Percentiles rank a stretch among this genome's conserved stretches.
phyloP scores from a whole-genome alignment of 2,797 vertebrate species.

The Acrossocheilus wenchowensis region DNA sequence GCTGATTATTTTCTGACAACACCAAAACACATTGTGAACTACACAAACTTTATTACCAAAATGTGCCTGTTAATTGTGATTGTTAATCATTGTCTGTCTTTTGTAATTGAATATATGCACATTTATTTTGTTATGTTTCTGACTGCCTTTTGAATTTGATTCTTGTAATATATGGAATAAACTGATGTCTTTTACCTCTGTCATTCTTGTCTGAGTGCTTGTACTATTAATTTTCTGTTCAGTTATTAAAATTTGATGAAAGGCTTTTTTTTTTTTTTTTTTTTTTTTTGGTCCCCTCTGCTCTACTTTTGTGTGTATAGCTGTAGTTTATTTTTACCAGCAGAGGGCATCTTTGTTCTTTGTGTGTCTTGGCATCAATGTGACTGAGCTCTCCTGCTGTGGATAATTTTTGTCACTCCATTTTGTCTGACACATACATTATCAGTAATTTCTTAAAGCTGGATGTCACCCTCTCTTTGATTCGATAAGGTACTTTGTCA shows the following conservation, averaged over 20 bases:
- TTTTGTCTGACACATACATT: background rate
- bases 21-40: background rate
- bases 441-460: background rate
- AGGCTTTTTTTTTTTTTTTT: no score
- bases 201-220: background rate
- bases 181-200: background rate
- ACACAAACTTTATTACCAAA: background rate
- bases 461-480: background rate
- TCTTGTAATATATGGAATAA: conserved; percentile 48
- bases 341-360: conserved; percentile 33
- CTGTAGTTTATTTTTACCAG: background rate
- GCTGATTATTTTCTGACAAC: background rate
- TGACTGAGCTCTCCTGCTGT: background rate
- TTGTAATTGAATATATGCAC: conserved; percentile 31
- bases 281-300: background rate
- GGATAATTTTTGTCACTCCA: background rate
- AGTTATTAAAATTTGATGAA: background rate
- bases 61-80: conserved; percentile 33
- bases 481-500: conserved; percentile 5
- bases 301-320: background rate
- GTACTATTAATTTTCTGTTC: background rate
- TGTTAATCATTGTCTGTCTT: conserved; percentile 3
- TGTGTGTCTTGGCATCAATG: background rate
- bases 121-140: conserved; percentile 1
- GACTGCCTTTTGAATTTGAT: background rate